Evolutionary conservation across 2,888 invertebrate genomes (phyloP), one percentile per base, ranked within the genome.

Genomic region (Cataglyphis altisquamis): DNA sequence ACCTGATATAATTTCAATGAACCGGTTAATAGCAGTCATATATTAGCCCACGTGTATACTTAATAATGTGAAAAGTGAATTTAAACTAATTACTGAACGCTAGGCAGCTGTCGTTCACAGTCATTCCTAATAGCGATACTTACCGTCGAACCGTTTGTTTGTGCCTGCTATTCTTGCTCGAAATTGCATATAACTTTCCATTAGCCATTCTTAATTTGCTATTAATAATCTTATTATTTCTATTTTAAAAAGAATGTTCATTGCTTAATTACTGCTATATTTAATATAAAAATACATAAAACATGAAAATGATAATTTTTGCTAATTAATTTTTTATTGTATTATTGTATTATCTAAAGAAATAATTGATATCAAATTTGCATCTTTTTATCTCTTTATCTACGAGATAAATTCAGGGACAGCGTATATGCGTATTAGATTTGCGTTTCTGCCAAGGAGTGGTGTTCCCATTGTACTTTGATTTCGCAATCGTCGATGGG

Each of bases 21-120:
- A 62, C 62, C 73, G 32, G 12, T 73, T 81, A 74, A 63, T 73
- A 62, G n/a, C 52, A 39, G 36, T 29, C n/a, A n/a, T 12, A 15
- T 48, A 32, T 66, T 74, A 57, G 18, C n/a, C 41, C 9, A 10
- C 52, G 32, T 48, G 39, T 18, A 10, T 63, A 62, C 10, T 84
- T 81, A 84, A 87, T 86, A 82, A 87, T 87, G 72, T 91, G 66
- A 88, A 91, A 91, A 90, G 85, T 88, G 88, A 90, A 91, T 90
- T 89, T 85, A 66, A 55, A 87, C 88, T 92, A 90, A 91, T 91
- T 91, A 86, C 83, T 87, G 73, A 75, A 67, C 90, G 91, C 84
- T 84, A 67, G 48, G 81, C 92, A 92, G 91, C 91, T 92, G 92
- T 87, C 74, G 74, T 73, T 41, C 70, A 57, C 74, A 66, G 81